phyloP scores from a whole-genome alignment of 2,888 invertebrate species.

The Andrena hattorfiana region DNA sequence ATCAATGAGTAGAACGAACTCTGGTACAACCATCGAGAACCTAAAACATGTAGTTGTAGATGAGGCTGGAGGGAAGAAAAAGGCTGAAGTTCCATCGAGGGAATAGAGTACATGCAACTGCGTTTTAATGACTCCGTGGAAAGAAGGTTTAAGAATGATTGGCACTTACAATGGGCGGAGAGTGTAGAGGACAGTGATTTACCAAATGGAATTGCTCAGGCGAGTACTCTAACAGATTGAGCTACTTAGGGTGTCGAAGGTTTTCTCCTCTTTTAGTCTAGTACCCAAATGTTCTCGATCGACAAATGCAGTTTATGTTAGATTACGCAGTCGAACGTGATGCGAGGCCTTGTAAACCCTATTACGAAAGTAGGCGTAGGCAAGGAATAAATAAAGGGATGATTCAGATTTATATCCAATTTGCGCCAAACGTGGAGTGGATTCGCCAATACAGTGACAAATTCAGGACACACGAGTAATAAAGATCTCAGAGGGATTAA shows the following conservation, averaged over 20 bases:
- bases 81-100: not conserved
- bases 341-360: not conserved
- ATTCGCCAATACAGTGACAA: not conserved
- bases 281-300: too few relatives aligned
- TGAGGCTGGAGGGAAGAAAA: not conserved
- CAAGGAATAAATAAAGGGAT: not conserved
- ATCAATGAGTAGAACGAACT: conserved; percentile 19
- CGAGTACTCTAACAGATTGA: too few relatives aligned
- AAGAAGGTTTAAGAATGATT: not conserved
- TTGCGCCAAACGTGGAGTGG: not conserved
- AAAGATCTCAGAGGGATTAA: too few relatives aligned
- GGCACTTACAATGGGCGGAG: too few relatives aligned
- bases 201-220: too few relatives aligned
- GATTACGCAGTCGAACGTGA: not conserved
- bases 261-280: too few relatives aligned
- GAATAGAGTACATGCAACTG: not conserved
- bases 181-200: too few relatives aligned
- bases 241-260: too few relatives aligned
- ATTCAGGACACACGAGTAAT: too few relatives aligned
- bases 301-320: not conserved
- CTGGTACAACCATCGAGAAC: not conserved
- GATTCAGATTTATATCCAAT: not conserved
- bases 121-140: not conserved
- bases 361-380: not conserved
- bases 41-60: not conserved